phyloP scores from a whole-genome alignment of 2,797 vertebrate species.

The Ctenopoma multispine region DNA sequence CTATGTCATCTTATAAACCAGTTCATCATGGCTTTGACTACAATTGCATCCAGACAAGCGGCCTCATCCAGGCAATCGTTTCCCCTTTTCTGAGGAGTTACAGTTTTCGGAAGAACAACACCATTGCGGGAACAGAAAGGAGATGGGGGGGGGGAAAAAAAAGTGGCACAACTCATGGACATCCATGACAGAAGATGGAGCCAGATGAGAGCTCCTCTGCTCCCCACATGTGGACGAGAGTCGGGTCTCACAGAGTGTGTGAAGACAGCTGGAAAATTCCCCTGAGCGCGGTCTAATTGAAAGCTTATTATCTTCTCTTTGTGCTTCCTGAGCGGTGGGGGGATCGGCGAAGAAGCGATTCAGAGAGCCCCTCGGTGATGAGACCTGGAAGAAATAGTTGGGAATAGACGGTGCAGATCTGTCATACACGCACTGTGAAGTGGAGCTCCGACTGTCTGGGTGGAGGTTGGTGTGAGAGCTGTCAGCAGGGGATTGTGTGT shows the following conservation, averaged over 20 bases:
- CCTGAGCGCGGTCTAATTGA: constrained; percentile 81
- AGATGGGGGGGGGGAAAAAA: constrained; percentile 46
- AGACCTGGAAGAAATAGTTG: constrained; percentile 65
- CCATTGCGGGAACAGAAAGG: constrained; percentile 45
- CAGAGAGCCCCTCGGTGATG: constrained; percentile 53
- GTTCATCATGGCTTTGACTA: constrained; percentile 58
- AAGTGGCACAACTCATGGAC: constrained; percentile 42
- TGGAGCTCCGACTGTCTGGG: constrained; percentile 60
- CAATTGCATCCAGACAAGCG: constrained; percentile 70
- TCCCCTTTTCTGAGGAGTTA: constrained; percentile 56
- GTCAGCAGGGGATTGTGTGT: constrained; percentile 67
- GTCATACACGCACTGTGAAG: constrained; percentile 61
- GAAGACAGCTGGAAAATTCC: constrained; percentile 84
- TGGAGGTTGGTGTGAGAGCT: constrained; percentile 70
- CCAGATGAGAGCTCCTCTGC: constrained; percentile 77
- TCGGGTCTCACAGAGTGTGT: constrained; percentile 72
- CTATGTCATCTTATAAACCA: constrained; percentile 41
- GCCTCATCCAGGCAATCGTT: constrained; percentile 40
- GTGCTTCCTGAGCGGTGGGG: constrained; percentile 73
- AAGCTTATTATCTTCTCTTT: constrained; percentile 84
- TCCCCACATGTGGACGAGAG: constrained; percentile 76
- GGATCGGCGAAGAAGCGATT: constrained; percentile 34
- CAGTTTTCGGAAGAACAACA: constrained; percentile 54
- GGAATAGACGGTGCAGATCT: constrained; percentile 58
- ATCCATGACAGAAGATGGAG: constrained; percentile 63